These are phyloP conservation scores for Drosophila aldrichi DNA, from an alignment of 2,888 invertebrate species.

Conservation along the genomic window DNA sequence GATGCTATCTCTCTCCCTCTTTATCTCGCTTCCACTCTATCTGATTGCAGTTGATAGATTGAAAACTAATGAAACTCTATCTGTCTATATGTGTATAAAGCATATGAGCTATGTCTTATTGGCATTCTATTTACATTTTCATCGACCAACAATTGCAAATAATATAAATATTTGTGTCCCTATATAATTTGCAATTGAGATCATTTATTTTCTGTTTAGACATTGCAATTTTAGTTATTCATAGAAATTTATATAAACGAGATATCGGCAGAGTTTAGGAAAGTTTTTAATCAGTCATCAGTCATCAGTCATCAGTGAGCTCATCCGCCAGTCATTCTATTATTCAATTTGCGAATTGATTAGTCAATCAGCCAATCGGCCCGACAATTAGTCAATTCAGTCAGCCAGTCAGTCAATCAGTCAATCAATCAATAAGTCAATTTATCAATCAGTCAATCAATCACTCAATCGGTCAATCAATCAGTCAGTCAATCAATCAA, in stretches of 20 bases:
- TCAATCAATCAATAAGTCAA: neutral
- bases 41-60: neutral
- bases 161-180: neutral
- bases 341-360: too few species aligned
- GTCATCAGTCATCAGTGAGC: too few species aligned
- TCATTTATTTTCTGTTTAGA: too few species aligned
- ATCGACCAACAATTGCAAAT: neutral
- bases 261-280: too few species aligned
- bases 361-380: too few species aligned
- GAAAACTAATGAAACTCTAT: slow-evolving; percentile 4
- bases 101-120: too few species aligned
- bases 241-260: neutral
- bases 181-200: neutral
- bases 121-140: neutral
- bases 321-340: too few species aligned
- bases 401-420: neutral
- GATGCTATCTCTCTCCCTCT: neutral
- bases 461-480: too few species aligned
- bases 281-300: too few species aligned
- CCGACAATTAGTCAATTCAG: too few species aligned
- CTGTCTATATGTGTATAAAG: neutral
- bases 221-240: neutral
- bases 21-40: neutral
- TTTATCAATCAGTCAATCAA: neutral
- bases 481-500: neutral